These are phyloP conservation scores for Apamea sordens DNA, from an alignment of 2,888 invertebrate genomes.

Conservation along the genomic window DNA sequence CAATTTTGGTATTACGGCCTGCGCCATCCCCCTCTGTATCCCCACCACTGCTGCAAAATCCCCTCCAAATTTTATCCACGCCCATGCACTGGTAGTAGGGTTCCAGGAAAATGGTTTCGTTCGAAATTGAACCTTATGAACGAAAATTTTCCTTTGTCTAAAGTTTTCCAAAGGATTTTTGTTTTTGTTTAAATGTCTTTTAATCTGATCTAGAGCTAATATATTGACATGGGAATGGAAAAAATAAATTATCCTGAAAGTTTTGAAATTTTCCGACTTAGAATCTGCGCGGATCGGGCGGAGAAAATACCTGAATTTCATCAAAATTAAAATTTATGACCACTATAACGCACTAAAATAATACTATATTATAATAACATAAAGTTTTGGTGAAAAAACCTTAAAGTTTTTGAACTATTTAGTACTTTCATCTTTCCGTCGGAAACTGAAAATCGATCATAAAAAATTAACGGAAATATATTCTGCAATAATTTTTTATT, in stretches of 20 bases:
- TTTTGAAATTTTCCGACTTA: not conserved
- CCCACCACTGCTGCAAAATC: not conserved
- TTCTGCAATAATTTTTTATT: not conserved
- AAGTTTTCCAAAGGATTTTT: not conserved
- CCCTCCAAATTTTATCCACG: constrained; percentile 20
- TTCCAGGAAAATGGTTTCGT: not conserved
- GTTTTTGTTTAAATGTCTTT: not conserved
- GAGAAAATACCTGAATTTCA: not conserved
- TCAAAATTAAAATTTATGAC: not conserved
- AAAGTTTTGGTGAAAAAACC: not conserved
- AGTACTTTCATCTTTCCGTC: constrained; percentile 5
- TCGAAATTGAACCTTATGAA: constrained; percentile 14
- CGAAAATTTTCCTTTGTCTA: not conserved
- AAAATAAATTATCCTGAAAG: accelerated
- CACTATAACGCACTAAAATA: not conserved
- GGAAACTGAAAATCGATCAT: not conserved
- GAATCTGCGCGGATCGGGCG: no score
- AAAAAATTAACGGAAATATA: not conserved
- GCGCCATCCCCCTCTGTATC: no score
- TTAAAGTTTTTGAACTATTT: not conserved
- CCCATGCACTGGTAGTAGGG: constrained; percentile 12
- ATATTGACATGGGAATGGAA: not conserved
- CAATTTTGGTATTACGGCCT: not conserved
- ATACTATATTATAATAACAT: not conserved
- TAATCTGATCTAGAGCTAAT: not conserved